Evolutionary conservation across 2,113 vertebrate genomes (phyloP), one percentile per base, ranked within the genome.

Genomic region (Paedocypris sp.): DNA sequence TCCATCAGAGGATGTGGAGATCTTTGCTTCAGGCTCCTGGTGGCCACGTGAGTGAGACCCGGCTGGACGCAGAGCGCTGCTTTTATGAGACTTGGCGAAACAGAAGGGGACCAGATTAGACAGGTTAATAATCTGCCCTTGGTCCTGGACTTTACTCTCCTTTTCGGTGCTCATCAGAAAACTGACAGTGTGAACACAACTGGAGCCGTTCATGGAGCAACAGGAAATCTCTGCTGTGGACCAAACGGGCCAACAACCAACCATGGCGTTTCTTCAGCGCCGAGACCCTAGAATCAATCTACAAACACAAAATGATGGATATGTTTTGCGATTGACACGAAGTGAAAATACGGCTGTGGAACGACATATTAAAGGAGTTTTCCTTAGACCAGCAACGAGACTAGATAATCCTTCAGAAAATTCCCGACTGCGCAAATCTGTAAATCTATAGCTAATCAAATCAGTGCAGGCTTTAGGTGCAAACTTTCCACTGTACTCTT

Each of bases 121-220:
- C 46, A 66, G 45, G 75, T 76, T 76, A 76, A 76, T 76, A 35
- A 77, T 74, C 72, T 68, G 59, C 72, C 60, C 36, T 23, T 29
- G 19, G 19, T 35, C 6, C 42, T 70, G 75, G 65, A 74, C 72
- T 77, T 77, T 68, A 74, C 66, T 68, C 61, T 7, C 28, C 7
- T 25, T 42, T 26, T 11, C 53, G 33, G 15, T 25, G 29, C 41
- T 68, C 57, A 66, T 71, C 71, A 70, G 67, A 42, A 43, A 48
- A 11, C 49, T 29, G 61, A 64, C 42, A 64, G 15, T 60, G 47
- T 64, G 46, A 50, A 16, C 13, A 6, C 38, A 60, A 13, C 22
- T 31, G 54, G 38, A 58, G 49, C 49, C 35, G 22, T 67, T 67
- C 33, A 20, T 36, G 16, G 15, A 50, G 26, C 20, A 16, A 28